These are phyloP conservation scores for Phallusia fumigata DNA, from an alignment of 23 tunicate species.

Conservation along the genomic window DNA sequence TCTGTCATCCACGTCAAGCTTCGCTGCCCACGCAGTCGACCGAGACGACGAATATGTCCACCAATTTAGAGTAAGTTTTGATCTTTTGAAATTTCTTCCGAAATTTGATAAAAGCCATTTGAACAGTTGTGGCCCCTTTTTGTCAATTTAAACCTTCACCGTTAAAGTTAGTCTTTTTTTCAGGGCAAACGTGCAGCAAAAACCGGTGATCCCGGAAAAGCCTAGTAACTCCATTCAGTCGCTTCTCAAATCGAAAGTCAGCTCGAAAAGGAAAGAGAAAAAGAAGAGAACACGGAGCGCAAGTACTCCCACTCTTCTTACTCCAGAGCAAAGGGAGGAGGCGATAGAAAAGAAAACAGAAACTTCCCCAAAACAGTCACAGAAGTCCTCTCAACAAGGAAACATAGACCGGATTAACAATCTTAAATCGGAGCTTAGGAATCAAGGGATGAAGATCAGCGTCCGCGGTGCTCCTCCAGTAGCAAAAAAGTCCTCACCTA, in stretches of 20 bases:
- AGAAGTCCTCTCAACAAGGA: neutral
- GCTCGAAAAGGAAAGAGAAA: neutral
- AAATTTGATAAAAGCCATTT: too few species aligned
- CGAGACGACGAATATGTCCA: neutral
- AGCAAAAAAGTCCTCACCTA: neutral
- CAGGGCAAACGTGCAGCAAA: neutral
- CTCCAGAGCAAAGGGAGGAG: neutral
- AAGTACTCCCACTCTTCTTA: constrained; percentile 40
- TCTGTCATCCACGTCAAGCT: constrained; percentile 33
- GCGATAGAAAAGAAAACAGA: neutral
- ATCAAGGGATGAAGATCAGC: constrained; percentile 7
- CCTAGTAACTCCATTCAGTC: constrained; percentile 2
- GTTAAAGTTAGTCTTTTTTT: neutral
- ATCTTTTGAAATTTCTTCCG: too few species aligned
- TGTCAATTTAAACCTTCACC: too few species aligned
- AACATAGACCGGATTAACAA: neutral
- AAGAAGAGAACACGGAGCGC: constrained; percentile 16
- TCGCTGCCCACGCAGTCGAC: constrained; percentile 22
- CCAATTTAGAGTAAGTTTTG: neutral
- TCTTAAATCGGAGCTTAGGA: neutral
- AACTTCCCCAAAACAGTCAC: neutral
- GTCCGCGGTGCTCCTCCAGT: neutral
- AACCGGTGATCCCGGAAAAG: constrained; percentile 39
- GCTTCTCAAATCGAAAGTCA: constrained; percentile 3
- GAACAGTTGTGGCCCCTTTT: too few species aligned